These are phyloP conservation scores for Sebastes iracundus DNA, from an alignment of 2,797 vertebrate species.

Conservation along the genomic window DNA sequence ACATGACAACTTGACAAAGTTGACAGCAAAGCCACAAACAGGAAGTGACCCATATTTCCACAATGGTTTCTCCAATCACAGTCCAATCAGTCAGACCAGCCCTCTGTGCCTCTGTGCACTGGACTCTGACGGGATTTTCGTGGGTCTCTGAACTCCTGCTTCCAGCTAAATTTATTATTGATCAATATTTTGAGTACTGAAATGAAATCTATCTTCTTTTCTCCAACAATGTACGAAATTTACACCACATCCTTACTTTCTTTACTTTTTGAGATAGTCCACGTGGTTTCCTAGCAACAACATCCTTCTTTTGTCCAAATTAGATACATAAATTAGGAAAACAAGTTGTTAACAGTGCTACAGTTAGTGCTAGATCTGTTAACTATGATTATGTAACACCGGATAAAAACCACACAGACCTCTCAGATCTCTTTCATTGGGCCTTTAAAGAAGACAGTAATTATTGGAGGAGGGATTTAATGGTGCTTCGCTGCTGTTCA, in stretches of 20 bases:
- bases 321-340: background rate
- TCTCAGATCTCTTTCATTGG: background rate
- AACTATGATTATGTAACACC: constrained; percentile 13
- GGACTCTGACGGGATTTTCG: too few relatives aligned
- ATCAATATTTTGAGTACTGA: background rate
- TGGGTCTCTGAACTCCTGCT: too few relatives aligned
- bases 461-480: constrained; percentile 24
- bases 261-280: background rate
- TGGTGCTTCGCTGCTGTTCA: constrained; percentile 2
- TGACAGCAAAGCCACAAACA: background rate
- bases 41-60: background rate
- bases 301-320: background rate
- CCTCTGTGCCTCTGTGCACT: too few relatives aligned
- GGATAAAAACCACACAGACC: constrained; percentile 11
- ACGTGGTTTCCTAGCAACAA: constrained; percentile 10
- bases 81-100: background rate
- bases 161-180: too few relatives aligned
- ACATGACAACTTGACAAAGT: background rate
- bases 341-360: background rate
- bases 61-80: background rate
- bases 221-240: background rate
- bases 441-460: constrained; percentile 16
- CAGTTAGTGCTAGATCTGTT: background rate
- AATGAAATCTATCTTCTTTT: background rate
- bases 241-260: background rate